Percentiles rank a stretch among this genome's conserved stretches.
Conservation (phyloP, 2,888 invertebrate genomes). For the Acrobasis suavella region DNA sequence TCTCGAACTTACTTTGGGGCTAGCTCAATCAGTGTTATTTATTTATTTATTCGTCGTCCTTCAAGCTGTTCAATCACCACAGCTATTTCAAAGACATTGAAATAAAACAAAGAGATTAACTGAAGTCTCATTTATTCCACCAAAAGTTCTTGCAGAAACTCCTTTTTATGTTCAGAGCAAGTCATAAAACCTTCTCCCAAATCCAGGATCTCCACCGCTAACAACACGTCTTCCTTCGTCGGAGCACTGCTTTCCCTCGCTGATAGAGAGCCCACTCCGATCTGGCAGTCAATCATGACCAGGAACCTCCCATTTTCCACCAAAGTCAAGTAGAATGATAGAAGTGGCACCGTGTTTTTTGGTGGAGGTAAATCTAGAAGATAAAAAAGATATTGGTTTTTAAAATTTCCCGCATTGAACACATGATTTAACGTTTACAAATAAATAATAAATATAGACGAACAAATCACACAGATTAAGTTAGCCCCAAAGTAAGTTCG, state of each 20-base stretch:
- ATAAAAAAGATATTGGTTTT: background rate
- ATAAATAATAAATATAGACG: too few species aligned
- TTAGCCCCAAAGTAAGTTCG: too few species aligned
- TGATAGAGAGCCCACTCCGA: conserved; percentile 47
- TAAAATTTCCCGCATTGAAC: too few species aligned
- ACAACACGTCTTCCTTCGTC: conserved; percentile 45
- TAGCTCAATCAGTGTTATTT: too few species aligned
- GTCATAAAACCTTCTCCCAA: conserved; percentile 51
- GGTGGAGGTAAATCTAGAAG: conserved; percentile 50
- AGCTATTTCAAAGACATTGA: too few species aligned
- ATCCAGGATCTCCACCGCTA: conserved; percentile 38
- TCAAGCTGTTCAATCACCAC: too few species aligned
- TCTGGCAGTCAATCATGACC: conserved; percentile 58
- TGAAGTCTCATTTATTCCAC: background rate
- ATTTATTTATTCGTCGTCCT: too few species aligned
- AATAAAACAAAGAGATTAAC: background rate
- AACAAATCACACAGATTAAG: too few species aligned
- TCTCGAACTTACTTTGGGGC: too few species aligned
- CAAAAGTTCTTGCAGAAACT: conserved; percentile 38
- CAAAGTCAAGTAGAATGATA: conserved; percentile 60
- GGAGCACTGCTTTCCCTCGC: conserved; percentile 36
- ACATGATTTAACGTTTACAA: too few species aligned
- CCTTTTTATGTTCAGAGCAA: conserved; percentile 46
- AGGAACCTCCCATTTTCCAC: conserved; percentile 51
- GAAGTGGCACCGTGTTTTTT: conserved; percentile 46